These are phyloP conservation scores for Dendroctonus ponderosae DNA, from an alignment of 1,140 invertebrate species.

Conservation along the genomic window DNA sequence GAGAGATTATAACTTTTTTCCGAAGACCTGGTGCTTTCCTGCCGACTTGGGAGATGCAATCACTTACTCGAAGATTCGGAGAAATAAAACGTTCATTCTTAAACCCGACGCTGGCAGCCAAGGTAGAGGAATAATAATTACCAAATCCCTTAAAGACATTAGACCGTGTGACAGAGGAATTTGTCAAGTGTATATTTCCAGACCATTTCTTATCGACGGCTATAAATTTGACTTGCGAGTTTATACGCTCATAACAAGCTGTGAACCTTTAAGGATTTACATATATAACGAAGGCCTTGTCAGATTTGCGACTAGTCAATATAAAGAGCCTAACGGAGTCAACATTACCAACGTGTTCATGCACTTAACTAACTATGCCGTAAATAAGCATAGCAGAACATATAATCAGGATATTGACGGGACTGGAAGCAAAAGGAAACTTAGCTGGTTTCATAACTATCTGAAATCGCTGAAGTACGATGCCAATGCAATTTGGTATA, in stretches of 20 bases:
- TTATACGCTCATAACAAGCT: constrained; percentile 91
- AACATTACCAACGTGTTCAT: constrained; percentile 88
- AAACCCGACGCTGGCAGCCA: constrained; percentile 87
- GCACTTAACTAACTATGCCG: constrained; percentile 96
- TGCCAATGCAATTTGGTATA: constrained; percentile 72
- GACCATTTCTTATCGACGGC: constrained; percentile 87
- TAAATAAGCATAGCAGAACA: constrained; percentile 87
- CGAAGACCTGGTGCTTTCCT: constrained; percentile 90
- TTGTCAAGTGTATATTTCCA: constrained; percentile 75
- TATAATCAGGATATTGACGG: constrained; percentile 73
- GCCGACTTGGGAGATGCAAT: constrained; percentile 71
- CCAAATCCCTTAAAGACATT: constrained; percentile 72
- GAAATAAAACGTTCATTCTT: constrained; percentile 79
- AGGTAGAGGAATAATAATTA: constrained; percentile 82
- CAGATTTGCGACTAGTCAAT: constrained; percentile 83
- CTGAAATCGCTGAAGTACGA: constrained; percentile 68
- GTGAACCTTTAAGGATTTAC: constrained; percentile 90
- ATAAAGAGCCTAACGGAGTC: constrained; percentile 73
- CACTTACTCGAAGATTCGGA: constrained; percentile 63
- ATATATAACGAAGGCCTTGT: constrained; percentile 95
- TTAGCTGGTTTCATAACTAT: constrained; percentile 78
- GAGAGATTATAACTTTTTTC: constrained; percentile 87
- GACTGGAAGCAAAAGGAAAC: constrained; percentile 78
- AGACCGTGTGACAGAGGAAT: constrained; percentile 77
- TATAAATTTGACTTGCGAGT: constrained; percentile 97